These are phyloP conservation scores for Rhynchotus rufescens DNA, from an alignment of 2,797 vertebrate genomes.

Conservation along the genomic window DNA sequence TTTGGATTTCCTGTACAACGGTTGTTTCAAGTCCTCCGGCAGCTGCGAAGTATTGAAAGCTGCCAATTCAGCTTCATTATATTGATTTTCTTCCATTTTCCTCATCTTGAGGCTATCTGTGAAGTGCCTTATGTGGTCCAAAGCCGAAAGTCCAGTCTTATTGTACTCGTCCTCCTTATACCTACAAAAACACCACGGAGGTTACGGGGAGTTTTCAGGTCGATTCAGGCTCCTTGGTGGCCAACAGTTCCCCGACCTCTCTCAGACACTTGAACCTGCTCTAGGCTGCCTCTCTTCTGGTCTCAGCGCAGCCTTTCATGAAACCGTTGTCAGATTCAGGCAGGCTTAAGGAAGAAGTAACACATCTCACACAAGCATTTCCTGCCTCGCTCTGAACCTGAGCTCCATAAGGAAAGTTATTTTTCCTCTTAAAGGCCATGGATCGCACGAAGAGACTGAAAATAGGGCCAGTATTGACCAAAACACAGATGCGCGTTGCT, in stretches of 20 bases:
- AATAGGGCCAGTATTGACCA: conserved; percentile 32
- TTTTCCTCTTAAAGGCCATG: not conserved
- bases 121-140: conserved; percentile 97
- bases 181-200: conserved; percentile 75
- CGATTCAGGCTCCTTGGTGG: not conserved
- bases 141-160: conserved; percentile 91
- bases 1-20: conserved; percentile 97
- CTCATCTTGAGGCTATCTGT: conserved; percentile 91
- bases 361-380: conserved; percentile 3
- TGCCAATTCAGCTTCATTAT: conserved; percentile 88
- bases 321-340: not conserved
- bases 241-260: not conserved
- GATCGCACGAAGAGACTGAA: not conserved
- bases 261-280: not conserved
- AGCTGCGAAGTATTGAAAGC: conserved; percentile 89
- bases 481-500: not conserved
- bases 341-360: not conserved
- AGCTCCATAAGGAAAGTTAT: not conserved
- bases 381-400: conserved; percentile 47
- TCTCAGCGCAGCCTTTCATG: not conserved
- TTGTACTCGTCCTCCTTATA: conserved; percentile 91
- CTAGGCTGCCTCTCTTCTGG: not conserved
- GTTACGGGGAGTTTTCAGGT: not conserved
- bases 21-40: conserved; percentile 92
- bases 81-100: conserved; percentile 93